phyloP scores from a whole-genome alignment of 2,797 vertebrate species.

The Gorsachius magnificus region DNA sequence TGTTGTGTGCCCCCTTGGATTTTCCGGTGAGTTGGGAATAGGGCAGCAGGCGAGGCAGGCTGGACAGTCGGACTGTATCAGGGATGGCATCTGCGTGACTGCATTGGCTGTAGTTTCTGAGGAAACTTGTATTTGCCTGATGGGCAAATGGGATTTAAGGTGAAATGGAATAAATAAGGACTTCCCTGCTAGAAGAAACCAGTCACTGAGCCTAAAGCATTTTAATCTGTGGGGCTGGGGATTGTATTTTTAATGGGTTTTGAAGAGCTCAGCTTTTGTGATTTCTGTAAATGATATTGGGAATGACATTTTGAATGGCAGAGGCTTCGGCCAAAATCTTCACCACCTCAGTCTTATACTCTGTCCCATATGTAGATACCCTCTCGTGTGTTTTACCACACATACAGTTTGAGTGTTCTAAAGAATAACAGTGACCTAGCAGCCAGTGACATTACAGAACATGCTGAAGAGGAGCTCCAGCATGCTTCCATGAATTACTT shows the following conservation, averaged over 20 bases:
- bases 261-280: not conserved
- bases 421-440: not conserved
- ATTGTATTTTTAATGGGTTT: not conserved
- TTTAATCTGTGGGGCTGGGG: not conserved
- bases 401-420: not conserved
- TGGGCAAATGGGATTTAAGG: not conserved
- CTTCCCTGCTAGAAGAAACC: not conserved
- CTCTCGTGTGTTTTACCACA: not conserved
- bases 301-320: not conserved
- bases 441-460: not conserved
- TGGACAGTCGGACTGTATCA: fast-evolving
- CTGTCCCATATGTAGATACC: not conserved
- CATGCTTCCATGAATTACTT: not conserved
- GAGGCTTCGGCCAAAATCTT: not conserved
- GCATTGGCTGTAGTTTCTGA: not conserved
- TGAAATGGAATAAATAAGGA: not conserved
- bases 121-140: not conserved
- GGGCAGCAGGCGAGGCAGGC: not conserved
- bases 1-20: not conserved
- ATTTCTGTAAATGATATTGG: not conserved
- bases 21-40: not conserved
- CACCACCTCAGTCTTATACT: not conserved
- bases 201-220: not conserved
- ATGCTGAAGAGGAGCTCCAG: not conserved
- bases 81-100: not conserved